Evolutionary conservation across 2,888 invertebrate species (phyloP), one percentile per base, ranked within the genome.

Genomic region (Nysson spinosus): DNA sequence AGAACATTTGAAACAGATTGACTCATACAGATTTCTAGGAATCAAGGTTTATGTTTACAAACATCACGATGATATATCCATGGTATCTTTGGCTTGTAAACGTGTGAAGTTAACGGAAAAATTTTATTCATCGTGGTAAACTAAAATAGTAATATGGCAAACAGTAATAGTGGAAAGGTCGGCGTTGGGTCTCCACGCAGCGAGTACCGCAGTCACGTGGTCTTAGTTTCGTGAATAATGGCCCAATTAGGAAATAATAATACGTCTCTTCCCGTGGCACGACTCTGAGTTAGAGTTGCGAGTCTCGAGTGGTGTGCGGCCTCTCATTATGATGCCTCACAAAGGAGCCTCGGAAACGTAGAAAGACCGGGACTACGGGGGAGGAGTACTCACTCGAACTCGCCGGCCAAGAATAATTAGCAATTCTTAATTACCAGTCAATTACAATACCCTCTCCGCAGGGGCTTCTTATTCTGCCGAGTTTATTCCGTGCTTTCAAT

Each of bases 241-340:
- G 76, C 51, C 78, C 77, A 80, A 80, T 80, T 80, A 80, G 72
- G 75, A 77, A 72, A 78, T 81, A 81, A 80, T 81, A 72, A 80
- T 75, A 78, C 71, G 69, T 69, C 71, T 65, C 67, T 65, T 61
- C 63, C 42, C 69, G 60, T 69, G 43, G 62, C 67, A 54, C 65
- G 64, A 63, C 66, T 63, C 52, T 30, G 66, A 69, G 74, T 76
- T 66, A 52, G 69, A 77, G 70, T 77, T 69, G 77, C 54, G 58
- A 63, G 64, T 64, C 72, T 75, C 74, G 62, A 65, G 66, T 66
- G 61, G 61, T 58, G 50, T 51, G 57, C 67, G 64, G 69, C 72
- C 75, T 78, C 67, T 80, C 69, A 80, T 77, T 73, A 79, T 63
- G 66, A 73, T 64, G 66, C 69, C 61, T 73, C 55, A 65, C 74